Conservation (phyloP, 2,113 vertebrate genomes). For the Aspiorhynchus laticeps region DNA sequence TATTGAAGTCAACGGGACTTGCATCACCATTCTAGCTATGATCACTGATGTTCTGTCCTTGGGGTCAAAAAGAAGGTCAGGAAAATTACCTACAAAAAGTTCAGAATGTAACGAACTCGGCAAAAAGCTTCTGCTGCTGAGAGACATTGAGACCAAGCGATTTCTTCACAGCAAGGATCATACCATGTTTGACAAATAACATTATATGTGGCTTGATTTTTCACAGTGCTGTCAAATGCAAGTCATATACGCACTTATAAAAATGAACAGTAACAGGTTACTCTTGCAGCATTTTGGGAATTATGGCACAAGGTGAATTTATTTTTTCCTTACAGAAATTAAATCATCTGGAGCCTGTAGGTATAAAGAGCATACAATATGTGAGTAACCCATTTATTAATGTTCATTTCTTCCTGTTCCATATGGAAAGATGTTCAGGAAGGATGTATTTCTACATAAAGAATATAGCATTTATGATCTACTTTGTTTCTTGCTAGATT, state of each 20-base stretch:
- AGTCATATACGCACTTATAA: background rate
- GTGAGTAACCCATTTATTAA: background rate
- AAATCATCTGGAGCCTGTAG: background rate
- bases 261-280: background rate
- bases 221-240: background rate
- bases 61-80: background rate
- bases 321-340: background rate
- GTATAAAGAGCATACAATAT: background rate
- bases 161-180: conserved; percentile 5
- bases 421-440: background rate
- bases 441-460: background rate
- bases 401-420: background rate
- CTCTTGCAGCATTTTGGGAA: background rate
- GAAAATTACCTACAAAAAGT: background rate
- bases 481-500: conserved; percentile 17
- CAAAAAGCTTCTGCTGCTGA: background rate
- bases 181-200: background rate
- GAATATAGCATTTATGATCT: conserved; percentile 8
- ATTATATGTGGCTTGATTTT: background rate
- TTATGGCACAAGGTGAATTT: background rate
- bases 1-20: conserved; percentile 26
- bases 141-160: background rate
- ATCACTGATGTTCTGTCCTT: conserved; percentile 25
- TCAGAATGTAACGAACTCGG: background rate
- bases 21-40: background rate